Evolutionary conservation across 2,797 vertebrate genomes (phyloP), one percentile per base, ranked within the genome.

Genomic region (Rhinatrema bivittatum): DNA sequence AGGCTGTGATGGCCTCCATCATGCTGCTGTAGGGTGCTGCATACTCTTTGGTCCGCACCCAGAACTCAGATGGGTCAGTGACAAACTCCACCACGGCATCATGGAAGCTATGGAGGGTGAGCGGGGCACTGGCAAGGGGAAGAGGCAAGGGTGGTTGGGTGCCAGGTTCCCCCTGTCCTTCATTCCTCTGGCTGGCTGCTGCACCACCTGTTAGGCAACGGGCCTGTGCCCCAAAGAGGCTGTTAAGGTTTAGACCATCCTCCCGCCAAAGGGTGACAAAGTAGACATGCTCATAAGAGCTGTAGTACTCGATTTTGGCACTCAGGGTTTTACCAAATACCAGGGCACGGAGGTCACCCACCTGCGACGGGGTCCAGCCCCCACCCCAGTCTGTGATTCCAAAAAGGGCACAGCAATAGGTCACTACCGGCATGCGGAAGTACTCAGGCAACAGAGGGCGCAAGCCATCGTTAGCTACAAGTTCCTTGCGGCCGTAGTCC

Each of bases 351-450:
- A 99, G 76, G 28, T 78, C 69, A 9, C 77, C 65, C 0, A 91
- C 71, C 37, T 91, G 87, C 0, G 47, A 31, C 0, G 51, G 48
- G 9, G 87, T 86, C 94, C 93, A 97, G 31, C 84, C 89, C 35
- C 70, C 37, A 4, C 87, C 85, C 27, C 73, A 70, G 39, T 93
- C 87, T 0, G 79, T 73, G 42, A 95, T 31, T 16, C 91, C 93
- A 25, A 89, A 82, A 24, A 99, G 74, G 4, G 89, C 88, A 16
- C 91, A 98, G 0, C 68, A 56, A 0, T 91, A 97, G 1, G 95
- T 97, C 21, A 98, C 81, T 25, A 99, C 90, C 0, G 93, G 94
- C 90, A 96, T 83, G 19, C 80, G 81, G 24, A 94, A 89, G 36
- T 88, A 96, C 37, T 94, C 88, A 0, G 68, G 14, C 13, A 85